Base-by-base conservation (phyloP, 2,888 invertebrate genomes). In the Ichneumoninae sp. region DNA sequence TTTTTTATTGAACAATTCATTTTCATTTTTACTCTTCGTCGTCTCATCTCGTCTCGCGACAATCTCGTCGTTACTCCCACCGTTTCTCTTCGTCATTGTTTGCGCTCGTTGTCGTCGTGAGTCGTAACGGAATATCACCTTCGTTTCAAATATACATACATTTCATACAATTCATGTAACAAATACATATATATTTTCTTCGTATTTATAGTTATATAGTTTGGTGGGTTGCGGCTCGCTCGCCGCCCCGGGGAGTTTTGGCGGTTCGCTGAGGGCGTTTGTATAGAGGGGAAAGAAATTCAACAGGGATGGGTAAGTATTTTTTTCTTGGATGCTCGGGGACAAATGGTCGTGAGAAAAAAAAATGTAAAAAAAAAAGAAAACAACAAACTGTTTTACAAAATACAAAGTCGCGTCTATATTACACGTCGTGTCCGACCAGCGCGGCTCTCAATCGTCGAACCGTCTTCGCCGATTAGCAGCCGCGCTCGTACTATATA, bases 341-440 rank as follows among this genome's bases (percentile, higher is more conserved):
- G 74, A 40, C n/a, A 69, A 68, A 30, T 69, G 71, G 80, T 66
- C 74, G 65, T 50, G 60, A 71, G 81, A 83, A 83, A 77, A 26
- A 50, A 63, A 74, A 6, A 60, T 22, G 57, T 44, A 73, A 65
- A 84, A 82, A 80, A 80, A 74, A 82, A 74, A 69, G 74, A 73
- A 33, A 82, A 81, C 57, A 73, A 85, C 80, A 78, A n/a, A 22
- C 19, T 63, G 65, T 33, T 70, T 73, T 82, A 77, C 54, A 74
- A 78, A 85, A 84, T 78, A 83, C 73, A 86, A 83, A 85, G 81
- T 81, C 88, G 89, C 88, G 87, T 90, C 88, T 90, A 91, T 91
- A 91, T 86, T 85, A 89, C 91, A 91, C 89, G 88, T 90, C 88
- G 90, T 89, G 89, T 91, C 90, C 90, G 89, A 89, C 90, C 89